These are phyloP conservation scores for Gortyna flavago DNA, from an alignment of 2,888 invertebrate species.

Conservation along the genomic window DNA sequence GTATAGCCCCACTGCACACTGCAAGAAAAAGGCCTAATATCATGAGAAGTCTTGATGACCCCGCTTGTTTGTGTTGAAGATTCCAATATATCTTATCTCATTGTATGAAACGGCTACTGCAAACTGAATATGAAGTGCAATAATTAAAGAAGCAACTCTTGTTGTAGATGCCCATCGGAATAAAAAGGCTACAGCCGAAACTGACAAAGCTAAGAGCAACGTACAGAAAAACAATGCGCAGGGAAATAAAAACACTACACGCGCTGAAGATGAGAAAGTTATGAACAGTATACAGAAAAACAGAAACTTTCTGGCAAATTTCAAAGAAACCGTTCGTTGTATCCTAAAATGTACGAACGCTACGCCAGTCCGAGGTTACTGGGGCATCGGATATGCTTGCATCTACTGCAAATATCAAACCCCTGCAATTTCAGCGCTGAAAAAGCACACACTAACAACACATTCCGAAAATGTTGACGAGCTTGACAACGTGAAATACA, in stretches of 20 bases:
- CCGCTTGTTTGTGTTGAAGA: background rate
- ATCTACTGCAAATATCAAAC: constrained; percentile 73
- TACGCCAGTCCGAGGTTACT: constrained; percentile 74
- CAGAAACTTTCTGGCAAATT: constrained; percentile 29
- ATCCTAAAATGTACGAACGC: constrained; percentile 73
- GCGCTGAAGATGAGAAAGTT: background rate
- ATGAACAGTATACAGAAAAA: constrained; percentile 10
- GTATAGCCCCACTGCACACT: background rate
- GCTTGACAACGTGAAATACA: constrained; percentile 66
- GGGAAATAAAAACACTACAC: constrained; percentile 1
- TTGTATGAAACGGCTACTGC: background rate
- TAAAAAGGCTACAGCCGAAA: constrained; percentile 19
- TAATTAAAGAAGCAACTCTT: constrained; percentile 59
- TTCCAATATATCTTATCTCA: background rate
- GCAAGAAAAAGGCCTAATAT: background rate
- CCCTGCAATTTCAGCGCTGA: constrained; percentile 70
- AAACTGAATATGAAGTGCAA: constrained; percentile 22
- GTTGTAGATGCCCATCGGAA: constrained; percentile 57
- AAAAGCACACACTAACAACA: constrained; percentile 71
- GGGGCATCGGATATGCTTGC: constrained; percentile 76
- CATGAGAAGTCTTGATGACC: background rate
- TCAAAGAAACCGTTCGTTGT: constrained; percentile 50
- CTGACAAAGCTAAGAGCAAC: background rate
- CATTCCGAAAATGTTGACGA: constrained; percentile 67
- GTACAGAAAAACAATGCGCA: background rate